phyloP scores from a whole-genome alignment of 2,797 vertebrate species.

The Micropoecilia bifurca region DNA sequence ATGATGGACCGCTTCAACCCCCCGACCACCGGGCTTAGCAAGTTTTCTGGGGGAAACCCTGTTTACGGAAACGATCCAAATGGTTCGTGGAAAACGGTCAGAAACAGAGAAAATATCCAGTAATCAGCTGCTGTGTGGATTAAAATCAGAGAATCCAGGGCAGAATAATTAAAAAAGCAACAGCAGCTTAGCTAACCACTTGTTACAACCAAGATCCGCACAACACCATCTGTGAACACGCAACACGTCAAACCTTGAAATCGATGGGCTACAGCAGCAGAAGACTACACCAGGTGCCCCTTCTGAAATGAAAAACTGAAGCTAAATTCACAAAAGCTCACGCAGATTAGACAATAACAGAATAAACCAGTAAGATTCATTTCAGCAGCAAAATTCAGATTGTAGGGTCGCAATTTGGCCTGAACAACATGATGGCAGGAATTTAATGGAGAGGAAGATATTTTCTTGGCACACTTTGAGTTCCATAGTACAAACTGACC shows the following conservation, averaged over 20 bases:
- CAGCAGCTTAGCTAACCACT: neutral
- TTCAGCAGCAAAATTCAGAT: neutral
- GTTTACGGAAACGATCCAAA: neutral
- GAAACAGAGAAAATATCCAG: neutral
- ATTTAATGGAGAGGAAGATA: neutral
- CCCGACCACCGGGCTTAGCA: too few species aligned
- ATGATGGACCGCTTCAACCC: too few species aligned
- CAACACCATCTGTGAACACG: neutral
- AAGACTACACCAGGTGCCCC: neutral
- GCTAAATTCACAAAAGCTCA: neutral
- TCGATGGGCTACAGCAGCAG: neutral
- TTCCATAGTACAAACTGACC: neutral
- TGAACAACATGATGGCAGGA: too few species aligned
- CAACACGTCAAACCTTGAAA: neutral
- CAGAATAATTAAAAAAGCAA: neutral
- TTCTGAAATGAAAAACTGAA: neutral
- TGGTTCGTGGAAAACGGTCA: neutral
- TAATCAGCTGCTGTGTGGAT: neutral
- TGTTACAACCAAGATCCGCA: neutral
- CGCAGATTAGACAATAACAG: neutral
- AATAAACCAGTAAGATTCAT: neutral
- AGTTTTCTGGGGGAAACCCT: too few species aligned
- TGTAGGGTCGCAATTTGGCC: neutral
- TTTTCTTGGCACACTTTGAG: neutral
- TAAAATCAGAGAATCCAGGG: neutral